Evolutionary conservation across 1,140 invertebrate species (phyloP), one percentile per base, ranked within the genome.

Genomic region (Neelides sp.): DNA sequence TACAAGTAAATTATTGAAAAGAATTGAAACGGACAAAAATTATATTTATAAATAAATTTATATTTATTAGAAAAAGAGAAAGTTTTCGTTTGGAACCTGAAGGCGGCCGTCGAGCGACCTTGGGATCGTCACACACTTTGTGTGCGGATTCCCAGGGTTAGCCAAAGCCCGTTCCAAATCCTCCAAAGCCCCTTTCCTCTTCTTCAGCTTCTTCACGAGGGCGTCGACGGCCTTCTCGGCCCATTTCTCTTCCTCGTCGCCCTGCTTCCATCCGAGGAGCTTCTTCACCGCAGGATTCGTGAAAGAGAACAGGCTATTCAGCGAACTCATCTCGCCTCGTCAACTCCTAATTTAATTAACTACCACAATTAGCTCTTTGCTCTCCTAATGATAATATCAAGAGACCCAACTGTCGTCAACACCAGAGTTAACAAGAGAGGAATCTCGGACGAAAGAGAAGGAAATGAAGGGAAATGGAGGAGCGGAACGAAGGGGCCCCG

Each of bases 171-270:
- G 77, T 68, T 98, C 93, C 43, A 98, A 68, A 66, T 96, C 91
- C 67, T 97, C 93, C 13, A 98, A 84, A 17, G 89, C 90, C 63
- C 93, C 85, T 74, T 93, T 87, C 62, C 82, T 71, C 65, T 96
- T 97, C 66, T 95, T 96, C 8, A 98, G 66, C 65, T 97, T 98
- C 68, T 98, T 98, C 1, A 98, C 93, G 13, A 98, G 70, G 41
- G 90, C 92, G 65, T 98, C 93, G 0, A 98, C 90, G 0, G 94
- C 94, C 64, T 98, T 98, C 65, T 98, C 91, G 3, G 93, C 92
- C 93, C 94, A 98, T 74, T 95, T 95, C 63, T 96, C 91, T 71
- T 94, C 91, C 69, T 95, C 91, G 63, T 92, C 91, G 65, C 89
- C 78, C 68, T 86, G 90, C 68, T 95, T 96, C 93, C 93, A 97